Evolutionary conservation across 2,113 vertebrate genomes (phyloP), one percentile per base, ranked within the genome.

Genomic region (Hippocampus comes): DNA sequence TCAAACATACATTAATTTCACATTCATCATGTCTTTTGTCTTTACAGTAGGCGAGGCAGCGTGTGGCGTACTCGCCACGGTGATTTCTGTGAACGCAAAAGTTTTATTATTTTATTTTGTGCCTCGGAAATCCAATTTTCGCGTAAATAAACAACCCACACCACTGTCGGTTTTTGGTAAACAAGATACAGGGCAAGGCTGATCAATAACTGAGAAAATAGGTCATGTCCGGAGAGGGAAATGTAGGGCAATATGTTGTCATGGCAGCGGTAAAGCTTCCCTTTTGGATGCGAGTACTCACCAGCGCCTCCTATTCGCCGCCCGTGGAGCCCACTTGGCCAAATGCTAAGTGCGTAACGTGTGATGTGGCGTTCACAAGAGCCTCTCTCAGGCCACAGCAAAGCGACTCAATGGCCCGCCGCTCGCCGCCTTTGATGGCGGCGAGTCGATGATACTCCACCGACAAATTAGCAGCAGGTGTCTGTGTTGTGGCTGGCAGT

Each of bases 311-410:
- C 1, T 53, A 71, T 79, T 68, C 76, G 71, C 30, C 43, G 77
- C 73, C 70, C n/a, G 78, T 74, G 15, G 76, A 90, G 89, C 85
- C 84, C 89, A 85, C 89, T 91, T 77, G 77, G 73, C 15, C 70
- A 79, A 71, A 76, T 77, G 75, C 89, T 89, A 92, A 92, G 91
- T 92, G 86, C 88, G 89, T 92, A 91, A 92, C 91, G 89, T 91
- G 88, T 90, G 89, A 91, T 91, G 88, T 91, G 86, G 76, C 90
- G 87, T 90, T 86, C 90, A 81, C 87, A 91, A 89, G 88, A 83
- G 82, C 86, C 89, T 90, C 86, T 75, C 77, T 57, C 76, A 77
- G 78, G 1, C 75, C 30, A 42, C 89, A 93, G 1, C 89, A 93
- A 92, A 81, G 84, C 23, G 82, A 82, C 79, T 89, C 88, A 91